Percentiles rank a stretch among this genome's conserved stretches.
Evolutionary conservation across 1,140 invertebrate species (phyloP).

Genomic region (Medauroidea extradentata): DNA sequence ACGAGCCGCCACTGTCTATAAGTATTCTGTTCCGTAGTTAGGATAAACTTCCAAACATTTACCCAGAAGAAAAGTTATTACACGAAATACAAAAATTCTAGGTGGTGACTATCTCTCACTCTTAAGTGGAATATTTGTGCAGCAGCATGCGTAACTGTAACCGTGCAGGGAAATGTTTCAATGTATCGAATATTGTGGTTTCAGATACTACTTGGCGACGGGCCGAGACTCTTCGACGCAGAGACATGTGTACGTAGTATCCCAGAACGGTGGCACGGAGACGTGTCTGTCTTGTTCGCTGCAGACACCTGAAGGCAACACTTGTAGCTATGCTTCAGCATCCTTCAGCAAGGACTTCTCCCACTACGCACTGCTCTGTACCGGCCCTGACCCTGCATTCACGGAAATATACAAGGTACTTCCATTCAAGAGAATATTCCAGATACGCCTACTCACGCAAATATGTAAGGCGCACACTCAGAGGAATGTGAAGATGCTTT

Average conservation of each 20-base stretch:
- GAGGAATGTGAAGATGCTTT: neutral
- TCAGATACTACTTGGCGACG: slow-evolving; percentile 65
- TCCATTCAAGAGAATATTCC: slow-evolving; percentile 20
- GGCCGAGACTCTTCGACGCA: slow-evolving; percentile 47
- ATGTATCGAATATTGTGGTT: too few species aligned
- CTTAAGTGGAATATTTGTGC: too few species aligned
- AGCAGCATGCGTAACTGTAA: too few species aligned
- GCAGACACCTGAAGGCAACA: slow-evolving; percentile 45
- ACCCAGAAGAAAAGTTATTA: too few species aligned
- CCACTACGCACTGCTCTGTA: slow-evolving; percentile 68
- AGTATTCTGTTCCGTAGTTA: too few species aligned
- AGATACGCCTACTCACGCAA: neutral
- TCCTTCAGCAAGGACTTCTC: slow-evolving; percentile 62
- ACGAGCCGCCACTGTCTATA: too few species aligned
- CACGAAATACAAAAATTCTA: too few species aligned
- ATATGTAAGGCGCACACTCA: neutral
- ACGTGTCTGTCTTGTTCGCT: slow-evolving; percentile 57
- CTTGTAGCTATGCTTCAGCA: slow-evolving; percentile 59
- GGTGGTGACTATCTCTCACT: too few species aligned
- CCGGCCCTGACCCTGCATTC: slow-evolving; percentile 50
- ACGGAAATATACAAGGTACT: slow-evolving; percentile 51
- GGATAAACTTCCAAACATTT: too few species aligned
- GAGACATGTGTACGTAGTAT: slow-evolving; percentile 46
- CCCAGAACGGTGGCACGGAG: slow-evolving; percentile 1
- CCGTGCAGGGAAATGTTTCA: too few species aligned